Base-by-base conservation (phyloP, 2,797 vertebrate species). In the Chelon auratus region DNA sequence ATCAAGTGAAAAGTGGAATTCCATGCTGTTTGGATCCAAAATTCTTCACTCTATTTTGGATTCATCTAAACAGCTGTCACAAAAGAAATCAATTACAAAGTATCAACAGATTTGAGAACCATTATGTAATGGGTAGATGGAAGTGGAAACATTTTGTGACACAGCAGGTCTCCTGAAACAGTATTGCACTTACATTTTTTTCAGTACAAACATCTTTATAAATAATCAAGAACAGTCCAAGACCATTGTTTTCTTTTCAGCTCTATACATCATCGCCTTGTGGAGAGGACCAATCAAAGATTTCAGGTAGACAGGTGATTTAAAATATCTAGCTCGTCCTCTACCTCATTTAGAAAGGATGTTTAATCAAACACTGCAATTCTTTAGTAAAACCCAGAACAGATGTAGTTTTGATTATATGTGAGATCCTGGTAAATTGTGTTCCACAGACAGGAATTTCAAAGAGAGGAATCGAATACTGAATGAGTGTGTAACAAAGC, bases 61-160 rank as follows among this genome's bases (percentile, higher is more conserved):
- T 81, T 67, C 67, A 70, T 83, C 54, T 61, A 47, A 75, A 79
- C 66, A 82, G 72, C 65, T 82, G 53, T 75, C 72, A 75, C 67
- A 85, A 85, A 78, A 85, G 15, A 78, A 73, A 79, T 26, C 36
- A 57, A 56, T 24, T 56, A 70, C 53, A 58, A 47, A 75, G 67
- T 66, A 63, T 61, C 11, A 13, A 69, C 53, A 58, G 26, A 67
- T 62, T 64, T 57, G 33, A 73, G 68, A 75, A 77, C 75, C 56
- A 47, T 60, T 68, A 57, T 61, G 37, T 81, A 70, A 82, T 69
- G 33, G 75, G 33, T 64, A 47, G 37, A 58, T 68, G 36, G 61
- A 61, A 80, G 54, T 5, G 65, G 30, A 73, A 82, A 66, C 36
- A 26, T 26, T 78, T 65, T 68, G 70, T 53, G 66, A 73, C 65